Conservation (phyloP, 2,888 invertebrate species). For the Cotesia congregata region DNA sequence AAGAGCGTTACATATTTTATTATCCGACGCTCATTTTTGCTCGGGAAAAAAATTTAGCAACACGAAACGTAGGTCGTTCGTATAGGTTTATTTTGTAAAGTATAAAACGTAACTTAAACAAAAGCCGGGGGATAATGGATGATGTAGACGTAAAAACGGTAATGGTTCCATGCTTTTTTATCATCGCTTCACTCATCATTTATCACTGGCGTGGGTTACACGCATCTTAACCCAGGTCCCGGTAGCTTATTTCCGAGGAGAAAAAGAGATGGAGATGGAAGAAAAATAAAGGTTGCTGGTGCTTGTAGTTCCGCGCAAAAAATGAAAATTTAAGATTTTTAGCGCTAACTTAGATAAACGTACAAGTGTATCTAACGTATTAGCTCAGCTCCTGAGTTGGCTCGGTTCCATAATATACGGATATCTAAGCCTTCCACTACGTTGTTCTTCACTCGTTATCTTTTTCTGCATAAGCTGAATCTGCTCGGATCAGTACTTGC, state of each 20-base stretch:
- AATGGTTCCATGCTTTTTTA: background rate
- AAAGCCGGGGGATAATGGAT: background rate
- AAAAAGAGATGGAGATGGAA: no score
- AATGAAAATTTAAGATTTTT: background rate
- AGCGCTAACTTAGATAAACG: background rate
- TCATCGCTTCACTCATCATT: background rate
- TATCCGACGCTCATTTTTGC: background rate
- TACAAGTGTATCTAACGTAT: background rate
- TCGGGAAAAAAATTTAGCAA: background rate
- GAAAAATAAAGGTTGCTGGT: background rate
- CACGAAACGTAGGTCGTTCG: background rate
- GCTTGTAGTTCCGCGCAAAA: background rate
- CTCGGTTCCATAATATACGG: background rate
- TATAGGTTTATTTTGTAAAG: background rate
- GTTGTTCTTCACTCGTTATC: background rate
- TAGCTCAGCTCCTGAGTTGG: background rate
- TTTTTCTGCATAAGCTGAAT: background rate
- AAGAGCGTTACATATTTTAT: background rate
- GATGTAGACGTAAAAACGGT: slow-evolving; percentile 1
- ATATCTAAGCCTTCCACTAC: slow-evolving; percentile 1
- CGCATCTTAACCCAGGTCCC: background rate
- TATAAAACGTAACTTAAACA: slow-evolving; percentile 1
- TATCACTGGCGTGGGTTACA: background rate
- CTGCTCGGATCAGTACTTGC: background rate
- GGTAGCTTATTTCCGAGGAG: background rate